Evolutionary conservation across 2,888 invertebrate genomes (phyloP).

Genomic region (Phyllotreta striolata): DNA sequence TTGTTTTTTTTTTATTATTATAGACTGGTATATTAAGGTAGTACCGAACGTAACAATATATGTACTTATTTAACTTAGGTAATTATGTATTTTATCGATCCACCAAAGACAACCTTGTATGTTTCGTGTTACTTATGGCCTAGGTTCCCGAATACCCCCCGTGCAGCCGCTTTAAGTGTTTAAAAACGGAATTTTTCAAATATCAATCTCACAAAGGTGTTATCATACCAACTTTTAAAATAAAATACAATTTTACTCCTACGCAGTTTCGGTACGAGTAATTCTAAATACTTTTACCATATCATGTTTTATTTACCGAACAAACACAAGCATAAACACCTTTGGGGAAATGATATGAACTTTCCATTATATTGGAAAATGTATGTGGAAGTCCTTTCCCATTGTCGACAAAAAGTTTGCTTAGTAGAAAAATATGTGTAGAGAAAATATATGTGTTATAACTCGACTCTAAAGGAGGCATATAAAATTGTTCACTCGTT

Average conservation of each 20-base stretch:
- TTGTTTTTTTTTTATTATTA: constrained; percentile 11
- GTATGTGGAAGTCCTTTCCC: constrained; percentile 3
- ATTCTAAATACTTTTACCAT: too few species aligned
- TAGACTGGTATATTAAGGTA: background rate
- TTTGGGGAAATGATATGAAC: too few species aligned
- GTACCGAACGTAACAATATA: constrained; percentile 20
- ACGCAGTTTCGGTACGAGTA: too few species aligned
- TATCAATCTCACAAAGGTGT: too few species aligned
- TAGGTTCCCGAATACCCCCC: constrained; percentile 8
- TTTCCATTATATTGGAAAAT: background rate
- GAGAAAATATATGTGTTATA: constrained; percentile 1
- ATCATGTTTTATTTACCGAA: too few species aligned
- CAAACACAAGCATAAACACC: too few species aligned
- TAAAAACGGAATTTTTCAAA: too few species aligned
- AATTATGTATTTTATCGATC: background rate
- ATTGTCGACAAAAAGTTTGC: constrained; percentile 1
- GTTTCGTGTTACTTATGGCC: constrained; percentile 1
- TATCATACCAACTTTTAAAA: too few species aligned
- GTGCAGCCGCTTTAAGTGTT: constrained; percentile 13
- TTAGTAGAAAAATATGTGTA: constrained; percentile 16
- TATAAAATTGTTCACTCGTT: constrained; percentile 9
- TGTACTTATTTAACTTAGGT: constrained; percentile 7
- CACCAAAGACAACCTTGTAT: constrained; percentile 5
- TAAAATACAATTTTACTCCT: too few species aligned
- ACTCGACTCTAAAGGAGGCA: background rate